Evolutionary conservation across 2,113 vertebrate genomes (phyloP).

Genomic region (Uria lomvia): DNA sequence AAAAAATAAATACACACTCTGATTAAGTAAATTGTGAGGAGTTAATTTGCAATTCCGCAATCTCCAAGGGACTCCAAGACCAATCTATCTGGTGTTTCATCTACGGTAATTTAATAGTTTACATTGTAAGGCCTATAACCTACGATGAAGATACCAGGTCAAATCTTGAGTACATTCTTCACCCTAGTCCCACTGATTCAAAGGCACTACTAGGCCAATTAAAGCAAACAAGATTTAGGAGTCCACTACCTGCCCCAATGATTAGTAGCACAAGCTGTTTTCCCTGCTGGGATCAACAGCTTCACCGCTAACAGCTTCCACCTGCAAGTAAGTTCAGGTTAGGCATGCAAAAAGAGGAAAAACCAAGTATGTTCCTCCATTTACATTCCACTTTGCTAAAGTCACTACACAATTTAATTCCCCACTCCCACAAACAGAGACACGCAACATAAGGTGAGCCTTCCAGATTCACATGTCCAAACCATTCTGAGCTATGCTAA

Average conservation of each 20-base stretch:
- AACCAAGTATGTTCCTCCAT: not conserved
- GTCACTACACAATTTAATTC: not conserved
- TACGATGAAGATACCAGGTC: not conserved
- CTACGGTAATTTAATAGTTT: not conserved
- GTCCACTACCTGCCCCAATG: not conserved
- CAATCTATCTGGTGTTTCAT: not conserved
- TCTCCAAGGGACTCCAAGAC: not conserved
- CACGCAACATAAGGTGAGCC: not conserved
- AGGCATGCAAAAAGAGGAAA: not conserved
- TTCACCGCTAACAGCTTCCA: not conserved
- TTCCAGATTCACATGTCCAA: not conserved
- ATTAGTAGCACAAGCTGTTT: not conserved
- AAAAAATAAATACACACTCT: conserved; percentile 2
- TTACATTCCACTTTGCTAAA: not conserved
- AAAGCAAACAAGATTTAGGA: conserved; percentile 1
- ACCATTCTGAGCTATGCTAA: not conserved
- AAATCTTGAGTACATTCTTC: not conserved
- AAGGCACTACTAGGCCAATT: not conserved
- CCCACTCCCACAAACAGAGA: not conserved
- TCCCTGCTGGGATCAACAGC: not conserved
- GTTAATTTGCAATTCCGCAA: not conserved
- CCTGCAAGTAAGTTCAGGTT: not conserved
- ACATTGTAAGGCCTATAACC: not conserved
- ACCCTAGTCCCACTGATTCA: not conserved
- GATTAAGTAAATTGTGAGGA: conserved; percentile 12